These are phyloP conservation scores for Paramormyrops kingsleyae DNA, from an alignment of 2,113 vertebrate genomes.

Conservation along the genomic window DNA sequence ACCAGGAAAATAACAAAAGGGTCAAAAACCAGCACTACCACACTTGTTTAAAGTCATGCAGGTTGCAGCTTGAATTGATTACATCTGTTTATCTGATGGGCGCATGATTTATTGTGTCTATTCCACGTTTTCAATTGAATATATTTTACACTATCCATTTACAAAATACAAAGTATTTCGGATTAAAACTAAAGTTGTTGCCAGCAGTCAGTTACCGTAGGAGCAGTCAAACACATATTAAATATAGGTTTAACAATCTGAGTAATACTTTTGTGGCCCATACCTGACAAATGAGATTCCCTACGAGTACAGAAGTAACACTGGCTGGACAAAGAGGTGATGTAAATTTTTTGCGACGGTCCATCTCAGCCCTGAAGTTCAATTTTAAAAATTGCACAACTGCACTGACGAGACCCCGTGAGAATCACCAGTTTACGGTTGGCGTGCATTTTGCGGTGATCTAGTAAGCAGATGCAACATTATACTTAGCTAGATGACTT, in stretches of 20 bases:
- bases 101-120: not conserved
- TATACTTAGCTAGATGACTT: not conserved
- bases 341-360: not conserved
- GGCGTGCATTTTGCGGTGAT: not conserved
- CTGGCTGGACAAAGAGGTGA: not conserved
- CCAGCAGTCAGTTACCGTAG: not conserved
- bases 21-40: not conserved
- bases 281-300: not conserved
- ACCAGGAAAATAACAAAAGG: not conserved
- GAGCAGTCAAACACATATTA: not conserved
- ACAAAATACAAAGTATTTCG: not conserved
- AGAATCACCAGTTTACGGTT: not conserved
- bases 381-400: not conserved
- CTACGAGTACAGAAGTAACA: not conserved
- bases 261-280: not conserved
- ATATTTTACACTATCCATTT: not conserved
- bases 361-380: not conserved
- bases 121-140: not conserved
- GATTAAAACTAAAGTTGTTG: not conserved
- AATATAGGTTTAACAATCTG: not conserved
- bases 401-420: not conserved
- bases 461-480: not conserved
- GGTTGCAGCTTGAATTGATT: not conserved
- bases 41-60: not conserved
- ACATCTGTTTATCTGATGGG: not conserved